phyloP scores from a whole-genome alignment of 2,113 vertebrate genomes.

The Isichthys henryi region DNA sequence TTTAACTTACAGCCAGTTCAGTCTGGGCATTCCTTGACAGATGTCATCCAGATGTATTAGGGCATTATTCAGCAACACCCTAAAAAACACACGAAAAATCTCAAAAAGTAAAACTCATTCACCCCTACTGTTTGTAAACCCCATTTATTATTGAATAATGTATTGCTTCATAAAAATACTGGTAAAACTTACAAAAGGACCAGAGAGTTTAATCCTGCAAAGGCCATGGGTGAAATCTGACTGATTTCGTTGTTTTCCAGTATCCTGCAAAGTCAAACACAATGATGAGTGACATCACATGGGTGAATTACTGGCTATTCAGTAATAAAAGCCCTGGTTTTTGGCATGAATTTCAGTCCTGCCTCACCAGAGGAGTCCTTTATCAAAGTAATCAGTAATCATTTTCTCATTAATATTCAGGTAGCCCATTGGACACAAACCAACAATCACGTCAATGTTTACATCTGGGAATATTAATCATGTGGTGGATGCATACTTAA shows the following conservation, averaged over 20 bases:
- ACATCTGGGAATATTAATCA: not conserved
- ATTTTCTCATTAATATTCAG: not conserved
- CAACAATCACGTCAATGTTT: not conserved
- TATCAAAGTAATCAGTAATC: not conserved
- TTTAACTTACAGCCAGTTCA: constrained; percentile 88
- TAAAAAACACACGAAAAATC: constrained; percentile 35
- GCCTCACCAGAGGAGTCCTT: not conserved
- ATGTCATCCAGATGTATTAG: constrained; percentile 66
- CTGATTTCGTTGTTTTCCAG: constrained; percentile 88
- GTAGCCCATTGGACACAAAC: not conserved
- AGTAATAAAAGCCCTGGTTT: not conserved
- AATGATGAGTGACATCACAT: constrained; percentile 5
- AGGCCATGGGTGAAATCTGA: constrained; percentile 73
- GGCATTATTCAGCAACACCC: constrained; percentile 82
- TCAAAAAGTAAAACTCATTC: not conserved
- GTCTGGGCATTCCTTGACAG: constrained; percentile 77
- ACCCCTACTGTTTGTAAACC: not conserved
- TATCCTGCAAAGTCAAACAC: constrained; percentile 60
- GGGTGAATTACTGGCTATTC: not conserved
- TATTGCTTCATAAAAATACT: not conserved
- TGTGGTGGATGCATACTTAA: not conserved
- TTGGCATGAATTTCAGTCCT: not conserved
- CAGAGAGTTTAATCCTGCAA: constrained; percentile 83
- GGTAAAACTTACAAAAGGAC: constrained; percentile 81
- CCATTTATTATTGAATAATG: not conserved